phyloP scores from a whole-genome alignment of 1,140 invertebrate species.

The Medauroidea extradentata region DNA sequence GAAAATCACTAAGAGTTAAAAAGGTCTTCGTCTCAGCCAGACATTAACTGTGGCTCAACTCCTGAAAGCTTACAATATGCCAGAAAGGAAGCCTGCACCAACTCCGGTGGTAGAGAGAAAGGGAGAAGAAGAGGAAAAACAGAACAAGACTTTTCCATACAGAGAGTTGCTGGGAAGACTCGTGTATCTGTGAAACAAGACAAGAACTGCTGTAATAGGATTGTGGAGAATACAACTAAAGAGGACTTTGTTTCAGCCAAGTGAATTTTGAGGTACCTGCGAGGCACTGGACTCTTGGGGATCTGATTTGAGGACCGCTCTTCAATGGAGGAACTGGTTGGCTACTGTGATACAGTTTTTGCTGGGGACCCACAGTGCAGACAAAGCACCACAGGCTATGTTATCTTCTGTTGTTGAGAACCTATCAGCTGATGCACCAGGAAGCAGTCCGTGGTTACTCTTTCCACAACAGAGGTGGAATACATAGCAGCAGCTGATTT shows the following conservation, averaged over 20 bases:
- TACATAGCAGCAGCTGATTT: conserved; percentile 26
- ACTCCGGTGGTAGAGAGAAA: conserved; percentile 3
- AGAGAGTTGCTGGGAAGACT: conserved; percentile 14
- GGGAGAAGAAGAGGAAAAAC: background rate
- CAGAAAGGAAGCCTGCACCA: conserved; percentile 1
- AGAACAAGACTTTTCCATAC: conserved; percentile 16
- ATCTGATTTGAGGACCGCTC: conserved; percentile 6
- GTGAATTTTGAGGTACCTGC: conserved; percentile 30
- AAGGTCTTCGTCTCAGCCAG: conserved; percentile 4
- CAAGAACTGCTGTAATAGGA: conserved; percentile 14
- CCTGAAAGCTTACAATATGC: conserved; percentile 8
- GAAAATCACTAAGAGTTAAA: conserved; percentile 11
- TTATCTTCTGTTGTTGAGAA: conserved; percentile 25
- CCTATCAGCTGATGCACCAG: conserved; percentile 30
- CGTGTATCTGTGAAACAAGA: conserved; percentile 1
- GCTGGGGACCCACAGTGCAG: conserved; percentile 25
- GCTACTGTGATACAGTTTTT: conserved; percentile 35
- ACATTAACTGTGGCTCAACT: conserved; percentile 2
- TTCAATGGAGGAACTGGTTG: background rate
- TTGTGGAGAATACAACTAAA: conserved; percentile 15
- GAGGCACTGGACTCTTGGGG: conserved; percentile 22
- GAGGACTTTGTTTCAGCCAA: conserved; percentile 28
- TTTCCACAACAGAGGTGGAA: conserved; percentile 32
- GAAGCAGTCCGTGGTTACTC: conserved; percentile 25
- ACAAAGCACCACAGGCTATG: conserved; percentile 34